These are phyloP conservation scores for Beroe forskalii DNA, from an alignment of 37 sponge, comb jelly and placozoan genomes.

Conservation along the genomic window DNA sequence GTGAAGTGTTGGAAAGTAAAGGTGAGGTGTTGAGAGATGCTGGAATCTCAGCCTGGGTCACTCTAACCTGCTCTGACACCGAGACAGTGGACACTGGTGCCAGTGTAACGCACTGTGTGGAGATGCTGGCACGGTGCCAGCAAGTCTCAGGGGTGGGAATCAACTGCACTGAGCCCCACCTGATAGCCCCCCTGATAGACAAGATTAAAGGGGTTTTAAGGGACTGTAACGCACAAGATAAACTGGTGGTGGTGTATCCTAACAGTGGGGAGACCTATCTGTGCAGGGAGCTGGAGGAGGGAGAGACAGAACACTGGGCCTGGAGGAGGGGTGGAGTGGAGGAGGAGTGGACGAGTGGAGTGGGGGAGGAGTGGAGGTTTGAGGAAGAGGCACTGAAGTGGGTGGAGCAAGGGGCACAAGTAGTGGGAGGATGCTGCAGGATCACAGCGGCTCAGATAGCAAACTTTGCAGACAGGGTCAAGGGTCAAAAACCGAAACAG, in stretches of 20 bases:
- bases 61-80: background rate
- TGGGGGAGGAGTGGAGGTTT: background rate
- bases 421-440: conserved; percentile 25
- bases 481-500: too few species aligned
- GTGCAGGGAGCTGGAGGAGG: background rate
- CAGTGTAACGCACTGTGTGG: background rate
- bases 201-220: background rate
- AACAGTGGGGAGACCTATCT: conserved; percentile 35
- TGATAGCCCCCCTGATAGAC: background rate
- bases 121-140: background rate
- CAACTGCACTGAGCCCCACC: conserved; percentile 41
- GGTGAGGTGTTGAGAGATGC: background rate
- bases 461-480: background rate
- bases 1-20: background rate
- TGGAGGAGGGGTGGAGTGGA: background rate
- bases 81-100: conserved; percentile 8
- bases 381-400: background rate
- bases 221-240: background rate
- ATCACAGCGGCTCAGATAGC: background rate
- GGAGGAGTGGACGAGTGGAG: background rate
- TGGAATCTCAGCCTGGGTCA: conserved; percentile 9
- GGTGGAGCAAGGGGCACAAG: conserved; percentile 1
- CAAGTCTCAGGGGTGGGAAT: background rate
- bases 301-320: background rate
- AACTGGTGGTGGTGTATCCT: conserved; percentile 15